Evolutionary conservation across 2,797 vertebrate genomes (phyloP).

Genomic region (Semaprochilodus insignis): DNA sequence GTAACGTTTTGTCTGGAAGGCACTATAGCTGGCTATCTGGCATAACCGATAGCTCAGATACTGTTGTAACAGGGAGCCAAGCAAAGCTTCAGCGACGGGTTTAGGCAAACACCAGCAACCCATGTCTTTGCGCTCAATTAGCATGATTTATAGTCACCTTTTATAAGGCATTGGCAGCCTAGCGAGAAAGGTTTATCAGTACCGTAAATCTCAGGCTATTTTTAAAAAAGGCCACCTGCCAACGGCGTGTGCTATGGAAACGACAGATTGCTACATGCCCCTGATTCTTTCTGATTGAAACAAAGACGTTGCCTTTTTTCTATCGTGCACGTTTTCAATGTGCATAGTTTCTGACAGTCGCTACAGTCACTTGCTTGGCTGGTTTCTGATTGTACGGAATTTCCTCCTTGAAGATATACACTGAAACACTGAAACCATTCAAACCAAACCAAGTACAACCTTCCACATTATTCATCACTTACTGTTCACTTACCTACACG

Average conservation of each 20-base stretch:
- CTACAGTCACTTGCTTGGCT: neutral
- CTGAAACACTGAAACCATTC: neutral
- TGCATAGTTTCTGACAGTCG: neutral
- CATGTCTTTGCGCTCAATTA: constrained; percentile 13
- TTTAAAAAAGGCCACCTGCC: neutral
- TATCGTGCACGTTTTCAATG: neutral
- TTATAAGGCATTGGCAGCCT: constrained; percentile 9
- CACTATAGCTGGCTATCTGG: neutral
- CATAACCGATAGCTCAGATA: neutral
- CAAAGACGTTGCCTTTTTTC: neutral
- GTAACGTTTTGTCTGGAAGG: constrained; percentile 14
- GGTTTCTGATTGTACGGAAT: neutral
- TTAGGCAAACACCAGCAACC: constrained; percentile 11
- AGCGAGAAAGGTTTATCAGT: constrained; percentile 1
- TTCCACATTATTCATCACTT: neutral
- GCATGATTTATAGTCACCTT: constrained; percentile 12
- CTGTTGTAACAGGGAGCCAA: constrained; percentile 8
- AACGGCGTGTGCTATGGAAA: constrained; percentile 1
- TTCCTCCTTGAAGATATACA: neutral
- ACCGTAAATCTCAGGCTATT: constrained; percentile 6
- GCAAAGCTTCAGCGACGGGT: constrained; percentile 41
- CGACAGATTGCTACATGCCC: constrained; percentile 1
- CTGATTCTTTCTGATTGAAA: neutral
- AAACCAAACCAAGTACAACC: neutral
- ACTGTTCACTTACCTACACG: constrained; percentile 2